Base-by-base conservation (phyloP, 2,797 vertebrate genomes). In the Ctenochaetus hawaiiensis region DNA sequence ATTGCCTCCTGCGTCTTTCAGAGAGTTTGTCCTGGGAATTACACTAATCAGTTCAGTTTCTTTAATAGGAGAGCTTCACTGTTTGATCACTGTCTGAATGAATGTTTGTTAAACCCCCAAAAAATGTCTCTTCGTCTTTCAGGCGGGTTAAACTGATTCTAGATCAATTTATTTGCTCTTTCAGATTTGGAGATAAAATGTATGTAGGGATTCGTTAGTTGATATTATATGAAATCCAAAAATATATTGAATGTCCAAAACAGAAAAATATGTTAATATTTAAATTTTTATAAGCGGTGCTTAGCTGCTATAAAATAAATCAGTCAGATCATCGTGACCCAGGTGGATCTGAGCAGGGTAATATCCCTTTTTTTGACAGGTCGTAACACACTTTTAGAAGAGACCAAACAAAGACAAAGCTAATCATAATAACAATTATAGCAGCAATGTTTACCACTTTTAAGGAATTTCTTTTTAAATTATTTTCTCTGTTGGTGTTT, bases 1-100 rank as follows among this genome's bases (percentile, higher is more conserved):
- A 79, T 72, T 80, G 48, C 77, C 78, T 66, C 75, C 59, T 66
- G 58, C 69, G 67, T 72, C 68, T 51, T 51, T 70, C 67, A 54
- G 41, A 12, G 23, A 34, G 39, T 49, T 81, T 77, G 39, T 6
- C 8, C 44, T 61, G 64, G 26, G 70, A 82, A 79, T 72, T 18
- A 66, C 17, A 14, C 43, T 70, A 44, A 84, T 76, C 13, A 69
- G 8, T 80, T 78, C 48, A 52, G 45, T 78, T 72, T 61, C 47
- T 63, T 61, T 63, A 67, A 70, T 44, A 68, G 67, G 49, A 30
- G 9, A 61, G 49, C 10, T 6, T 62, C 57, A 23, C 41, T 48
- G 67, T 75, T 63, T 78, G 39, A 67, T 79, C 54, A 12, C 44
- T 26, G 70, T 59, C 11, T 74, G 30, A 56, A 63, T 67, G 2